Evolutionary conservation across 2,797 vertebrate genomes (phyloP).

Genomic region (Ctenopoma kingsleyae): DNA sequence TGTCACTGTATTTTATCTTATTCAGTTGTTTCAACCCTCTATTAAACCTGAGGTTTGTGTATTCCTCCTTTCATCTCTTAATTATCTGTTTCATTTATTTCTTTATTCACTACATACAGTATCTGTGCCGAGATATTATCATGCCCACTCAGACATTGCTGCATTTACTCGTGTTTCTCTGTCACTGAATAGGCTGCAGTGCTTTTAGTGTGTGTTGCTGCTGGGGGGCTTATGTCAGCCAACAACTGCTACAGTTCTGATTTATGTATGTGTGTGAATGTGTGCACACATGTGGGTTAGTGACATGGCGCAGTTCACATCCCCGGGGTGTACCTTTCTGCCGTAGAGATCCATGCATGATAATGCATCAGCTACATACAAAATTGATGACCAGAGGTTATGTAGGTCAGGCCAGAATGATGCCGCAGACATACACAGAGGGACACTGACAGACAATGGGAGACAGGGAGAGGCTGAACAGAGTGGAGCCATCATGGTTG

Average conservation of each 20-base stretch:
- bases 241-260: conserved; percentile 45
- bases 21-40: conserved; percentile 17
- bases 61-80: conserved; percentile 40
- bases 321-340: conserved; percentile 26
- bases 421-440: conserved; percentile 43
- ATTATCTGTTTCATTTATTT: conserved; percentile 68
- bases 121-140: conserved; percentile 33
- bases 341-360: conserved; percentile 60
- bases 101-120: conserved; percentile 29
- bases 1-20: conserved; percentile 23
- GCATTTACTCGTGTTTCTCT: conserved; percentile 39
- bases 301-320: conserved; percentile 43
- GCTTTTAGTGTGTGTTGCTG: conserved; percentile 58
- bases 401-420: conserved; percentile 71
- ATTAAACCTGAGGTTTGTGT: conserved; percentile 29
- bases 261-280: conserved; percentile 43
- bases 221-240: conserved; percentile 60
- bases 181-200: conserved; percentile 54
- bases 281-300: conserved; percentile 15
- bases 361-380: conserved; percentile 65
- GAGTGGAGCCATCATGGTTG: conserved; percentile 20
- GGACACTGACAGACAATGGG: conserved; percentile 37
- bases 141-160: conserved; percentile 36
- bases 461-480: conserved; percentile 21
- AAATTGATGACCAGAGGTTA: conserved; percentile 73